Evolutionary conservation across 2,888 invertebrate species (phyloP).

Genomic region (Dysmachus trigonus): DNA sequence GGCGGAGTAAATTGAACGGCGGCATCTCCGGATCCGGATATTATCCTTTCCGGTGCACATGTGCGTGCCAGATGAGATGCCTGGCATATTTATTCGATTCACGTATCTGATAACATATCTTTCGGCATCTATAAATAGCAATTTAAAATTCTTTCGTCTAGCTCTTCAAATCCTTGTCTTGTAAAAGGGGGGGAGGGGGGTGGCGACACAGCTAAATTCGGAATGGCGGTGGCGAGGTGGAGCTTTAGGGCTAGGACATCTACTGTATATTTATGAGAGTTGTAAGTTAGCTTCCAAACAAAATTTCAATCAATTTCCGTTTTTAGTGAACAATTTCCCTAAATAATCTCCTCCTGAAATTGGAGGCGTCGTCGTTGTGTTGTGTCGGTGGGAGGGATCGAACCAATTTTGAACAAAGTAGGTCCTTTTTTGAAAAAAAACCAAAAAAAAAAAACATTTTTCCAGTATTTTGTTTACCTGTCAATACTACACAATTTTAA

Average conservation of each 20-base stretch:
- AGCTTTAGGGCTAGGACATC: neutral
- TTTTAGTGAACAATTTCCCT: neutral
- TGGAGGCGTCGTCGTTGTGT: neutral
- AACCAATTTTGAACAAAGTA: neutral
- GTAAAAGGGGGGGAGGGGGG: too few relatives aligned
- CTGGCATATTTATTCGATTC: constrained; percentile 13
- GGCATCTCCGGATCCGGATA: neutral
- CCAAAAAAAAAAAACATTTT: neutral
- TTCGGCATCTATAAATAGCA: constrained; percentile 35
- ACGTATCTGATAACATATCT: constrained; percentile 35
- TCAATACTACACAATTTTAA: too few relatives aligned
- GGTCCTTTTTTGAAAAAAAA: too few relatives aligned
- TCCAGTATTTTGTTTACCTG: too few relatives aligned
- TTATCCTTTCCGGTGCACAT: constrained; percentile 26
- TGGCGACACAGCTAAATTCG: neutral
- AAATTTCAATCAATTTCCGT: neutral
- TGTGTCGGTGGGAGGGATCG: neutral
- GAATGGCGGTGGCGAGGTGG: neutral
- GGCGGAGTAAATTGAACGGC: constrained; percentile 11
- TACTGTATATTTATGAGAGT: constrained; percentile 23
- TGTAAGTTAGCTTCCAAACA: neutral
- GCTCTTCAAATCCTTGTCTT: constrained; percentile 16
- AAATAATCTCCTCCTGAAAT: neutral
- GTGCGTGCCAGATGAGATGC: constrained; percentile 4
- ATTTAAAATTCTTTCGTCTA: constrained; percentile 30